phyloP scores from a whole-genome alignment of 1,140 invertebrate genomes.

The Zaprionus gabonicus region DNA sequence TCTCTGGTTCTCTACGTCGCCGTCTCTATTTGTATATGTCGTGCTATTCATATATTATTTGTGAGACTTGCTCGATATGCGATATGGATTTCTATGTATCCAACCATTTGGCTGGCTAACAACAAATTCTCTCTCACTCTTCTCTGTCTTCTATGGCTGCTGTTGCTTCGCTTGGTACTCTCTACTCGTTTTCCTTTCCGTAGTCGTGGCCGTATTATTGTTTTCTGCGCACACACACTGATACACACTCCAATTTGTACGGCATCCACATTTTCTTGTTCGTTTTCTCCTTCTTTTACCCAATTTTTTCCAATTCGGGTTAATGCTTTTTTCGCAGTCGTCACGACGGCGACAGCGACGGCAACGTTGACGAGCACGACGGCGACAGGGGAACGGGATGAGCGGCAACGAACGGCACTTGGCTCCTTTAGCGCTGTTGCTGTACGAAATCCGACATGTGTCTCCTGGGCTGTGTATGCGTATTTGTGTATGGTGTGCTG shows the following conservation, averaged over 20 bases:
- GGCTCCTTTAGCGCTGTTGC: conserved; percentile 56
- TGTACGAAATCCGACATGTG: conserved; percentile 53
- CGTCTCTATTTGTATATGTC: conserved; percentile 21
- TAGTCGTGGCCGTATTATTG: conserved; percentile 33
- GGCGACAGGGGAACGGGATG: conserved; percentile 35
- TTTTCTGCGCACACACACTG: conserved; percentile 32
- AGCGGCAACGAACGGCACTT: conserved; percentile 21
- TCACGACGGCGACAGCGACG: conserved; percentile 50
- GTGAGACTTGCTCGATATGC: conserved; percentile 37
- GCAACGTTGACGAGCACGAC: conserved; percentile 28
- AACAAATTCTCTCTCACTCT: conserved; percentile 38
- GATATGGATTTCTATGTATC: conserved; percentile 48
- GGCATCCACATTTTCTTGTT: conserved; percentile 8
- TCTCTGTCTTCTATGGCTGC: neutral
- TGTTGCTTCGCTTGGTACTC: conserved; percentile 34
- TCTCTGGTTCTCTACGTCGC: neutral
- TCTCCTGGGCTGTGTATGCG: conserved; percentile 14
- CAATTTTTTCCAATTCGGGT: conserved; percentile 71
- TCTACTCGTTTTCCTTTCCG: neutral
- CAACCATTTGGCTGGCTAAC: conserved; percentile 54
- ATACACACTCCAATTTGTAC: conserved; percentile 35
- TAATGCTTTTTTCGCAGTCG: conserved; percentile 81
- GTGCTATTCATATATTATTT: conserved; percentile 50
- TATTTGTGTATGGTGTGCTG: conserved; percentile 20
- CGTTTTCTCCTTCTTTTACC: conserved; percentile 29